Evolutionary conservation across 2,888 invertebrate genomes (phyloP).

Genomic region (Oxystoma pomonae): DNA sequence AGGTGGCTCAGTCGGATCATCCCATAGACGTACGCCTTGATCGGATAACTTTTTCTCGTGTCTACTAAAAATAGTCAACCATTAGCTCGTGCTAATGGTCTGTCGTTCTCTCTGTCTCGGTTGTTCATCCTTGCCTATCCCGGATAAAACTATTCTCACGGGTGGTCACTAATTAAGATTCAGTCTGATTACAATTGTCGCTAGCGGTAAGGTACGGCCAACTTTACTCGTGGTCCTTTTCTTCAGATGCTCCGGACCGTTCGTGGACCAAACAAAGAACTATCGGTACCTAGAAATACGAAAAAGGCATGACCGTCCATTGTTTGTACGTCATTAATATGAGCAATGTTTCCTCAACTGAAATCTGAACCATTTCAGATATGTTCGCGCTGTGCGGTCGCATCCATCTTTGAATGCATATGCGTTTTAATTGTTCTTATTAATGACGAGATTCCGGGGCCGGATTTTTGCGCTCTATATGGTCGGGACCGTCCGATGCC

Average conservation of each 20-base stretch:
- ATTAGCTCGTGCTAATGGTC: slow-evolving; percentile 49
- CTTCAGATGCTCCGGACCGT: neutral
- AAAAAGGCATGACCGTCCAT: slow-evolving; percentile 45
- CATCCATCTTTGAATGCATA: slow-evolving; percentile 40
- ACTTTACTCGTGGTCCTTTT: neutral
- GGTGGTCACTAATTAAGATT: slow-evolving; percentile 53
- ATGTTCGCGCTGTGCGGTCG: slow-evolving; percentile 46
- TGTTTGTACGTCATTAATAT: slow-evolving; percentile 46
- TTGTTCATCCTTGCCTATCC: slow-evolving; percentile 41
- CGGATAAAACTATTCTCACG: slow-evolving; percentile 46
- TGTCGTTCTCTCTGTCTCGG: slow-evolving; percentile 43
- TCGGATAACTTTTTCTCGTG: slow-evolving; percentile 22
- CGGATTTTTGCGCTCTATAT: slow-evolving; percentile 38
- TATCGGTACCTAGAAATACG: slow-evolving; percentile 32
- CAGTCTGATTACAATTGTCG: slow-evolving; percentile 51
- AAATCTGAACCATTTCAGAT: slow-evolving; percentile 49
- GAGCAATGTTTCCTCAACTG: slow-evolving; percentile 43
- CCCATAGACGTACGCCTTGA: slow-evolving; percentile 18
- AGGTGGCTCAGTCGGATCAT: neutral
- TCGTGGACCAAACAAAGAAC: neutral
- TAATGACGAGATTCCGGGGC: slow-evolving; percentile 37
- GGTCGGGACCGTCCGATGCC: slow-evolving; percentile 27
- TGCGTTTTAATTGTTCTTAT: slow-evolving; percentile 41
- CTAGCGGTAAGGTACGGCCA: slow-evolving; percentile 49
- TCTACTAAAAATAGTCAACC: slow-evolving; percentile 44